Percentiles rank a stretch among this genome's conserved stretches.
Conservation (phyloP, 2,113 vertebrate species). For the Raja brachyura region DNA sequence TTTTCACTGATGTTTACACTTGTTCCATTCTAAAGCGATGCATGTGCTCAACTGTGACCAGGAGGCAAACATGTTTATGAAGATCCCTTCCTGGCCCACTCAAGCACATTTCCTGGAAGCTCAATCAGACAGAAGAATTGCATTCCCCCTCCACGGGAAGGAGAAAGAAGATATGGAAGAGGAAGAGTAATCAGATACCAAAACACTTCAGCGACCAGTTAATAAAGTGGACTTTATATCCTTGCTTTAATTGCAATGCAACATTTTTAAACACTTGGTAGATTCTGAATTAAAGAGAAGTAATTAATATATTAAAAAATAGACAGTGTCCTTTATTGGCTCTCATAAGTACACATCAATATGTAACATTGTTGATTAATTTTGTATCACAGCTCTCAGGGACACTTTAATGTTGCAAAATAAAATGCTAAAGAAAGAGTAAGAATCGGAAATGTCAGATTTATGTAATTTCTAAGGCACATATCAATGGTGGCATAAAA, state of each 20-base stretch:
- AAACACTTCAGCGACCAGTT: not conserved
- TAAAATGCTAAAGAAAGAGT: not conserved
- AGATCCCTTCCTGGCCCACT: conserved; percentile 4
- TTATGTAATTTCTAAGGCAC: not conserved
- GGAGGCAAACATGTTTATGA: conserved; percentile 14
- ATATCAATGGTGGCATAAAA: too few species aligned
- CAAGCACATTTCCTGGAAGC: not conserved
- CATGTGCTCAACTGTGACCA: not conserved
- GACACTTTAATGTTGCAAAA: not conserved
- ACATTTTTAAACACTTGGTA: not conserved
- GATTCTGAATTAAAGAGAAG: not conserved
- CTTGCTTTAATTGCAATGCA: not conserved
- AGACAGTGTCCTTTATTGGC: not conserved
- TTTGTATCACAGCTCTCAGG: not conserved
- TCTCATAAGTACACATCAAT: not conserved
- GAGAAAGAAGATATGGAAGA: not conserved
- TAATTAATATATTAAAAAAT: not conserved
- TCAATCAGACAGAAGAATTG: not conserved
- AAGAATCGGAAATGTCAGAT: not conserved
- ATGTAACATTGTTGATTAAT: not conserved
- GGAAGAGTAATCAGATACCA: conserved; percentile 7
- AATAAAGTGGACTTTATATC: not conserved
- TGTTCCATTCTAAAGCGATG: not conserved
- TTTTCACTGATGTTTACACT: conserved; percentile 31
- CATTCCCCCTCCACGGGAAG: not conserved